phyloP scores from a whole-genome alignment of 2,113 vertebrate species.

The Silurus meridionalis region DNA sequence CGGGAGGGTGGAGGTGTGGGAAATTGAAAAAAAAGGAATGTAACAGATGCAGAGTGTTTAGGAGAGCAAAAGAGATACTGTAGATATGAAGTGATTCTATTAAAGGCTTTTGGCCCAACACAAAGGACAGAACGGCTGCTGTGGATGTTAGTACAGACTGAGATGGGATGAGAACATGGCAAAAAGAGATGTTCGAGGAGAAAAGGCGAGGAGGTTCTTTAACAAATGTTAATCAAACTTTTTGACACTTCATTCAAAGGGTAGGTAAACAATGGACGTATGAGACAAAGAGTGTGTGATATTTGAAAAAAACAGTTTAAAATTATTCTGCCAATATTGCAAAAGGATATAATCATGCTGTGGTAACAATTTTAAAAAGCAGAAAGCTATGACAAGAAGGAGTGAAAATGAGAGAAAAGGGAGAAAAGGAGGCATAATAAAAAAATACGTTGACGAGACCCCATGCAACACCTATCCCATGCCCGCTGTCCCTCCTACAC shows the following conservation, averaged over 20 bases:
- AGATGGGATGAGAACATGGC: background rate
- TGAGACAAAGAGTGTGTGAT: background rate
- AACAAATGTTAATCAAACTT: background rate
- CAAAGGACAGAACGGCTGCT: background rate
- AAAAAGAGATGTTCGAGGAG: background rate
- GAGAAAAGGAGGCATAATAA: background rate
- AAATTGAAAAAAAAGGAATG: background rate
- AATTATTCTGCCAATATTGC: background rate
- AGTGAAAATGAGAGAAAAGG: background rate
- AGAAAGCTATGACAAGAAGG: background rate
- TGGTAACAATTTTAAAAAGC: background rate
- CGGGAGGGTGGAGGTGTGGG: conserved; percentile 26
- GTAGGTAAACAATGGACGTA: too few species aligned
- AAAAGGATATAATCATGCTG: too few species aligned
- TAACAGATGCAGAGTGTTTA: conserved; percentile 30
- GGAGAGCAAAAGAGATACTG: conserved; percentile 14
- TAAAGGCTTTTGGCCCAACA: conserved; percentile 10
- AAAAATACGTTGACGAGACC: background rate
- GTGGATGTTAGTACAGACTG: background rate
- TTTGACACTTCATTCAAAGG: background rate
- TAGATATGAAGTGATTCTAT: conserved; percentile 23
- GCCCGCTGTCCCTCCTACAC: conserved; percentile 20
- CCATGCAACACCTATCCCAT: conserved; percentile 24
- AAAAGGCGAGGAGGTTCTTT: background rate
- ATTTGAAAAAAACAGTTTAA: background rate